Percentiles rank a stretch among this genome's conserved stretches.
phyloP scores from a whole-genome alignment of 2,113 vertebrate genomes.

The Vicugna pacos region DNA sequence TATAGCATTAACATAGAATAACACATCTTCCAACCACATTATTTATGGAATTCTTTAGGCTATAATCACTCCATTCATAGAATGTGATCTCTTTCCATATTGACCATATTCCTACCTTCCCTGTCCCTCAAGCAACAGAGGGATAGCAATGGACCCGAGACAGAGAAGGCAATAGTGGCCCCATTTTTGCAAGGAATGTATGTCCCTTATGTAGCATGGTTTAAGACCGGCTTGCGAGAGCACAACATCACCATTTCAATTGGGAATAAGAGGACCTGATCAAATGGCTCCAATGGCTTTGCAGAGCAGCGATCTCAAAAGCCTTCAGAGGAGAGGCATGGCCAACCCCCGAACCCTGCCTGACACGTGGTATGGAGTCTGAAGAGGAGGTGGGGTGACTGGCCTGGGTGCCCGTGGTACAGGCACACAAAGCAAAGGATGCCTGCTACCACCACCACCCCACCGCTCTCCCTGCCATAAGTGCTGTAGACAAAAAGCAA shows the following conservation, averaged over 20 bases:
- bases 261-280: background rate
- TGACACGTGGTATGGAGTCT: background rate
- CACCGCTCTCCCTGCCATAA: background rate
- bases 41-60: background rate
- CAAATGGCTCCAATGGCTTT: background rate
- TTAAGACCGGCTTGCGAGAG: background rate
- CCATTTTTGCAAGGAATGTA: background rate
- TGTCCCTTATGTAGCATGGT: background rate
- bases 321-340: background rate
- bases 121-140: background rate
- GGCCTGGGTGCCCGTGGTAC: background rate
- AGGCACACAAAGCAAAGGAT: background rate
- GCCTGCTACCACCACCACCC: background rate
- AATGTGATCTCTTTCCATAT: background rate
- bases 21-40: background rate
- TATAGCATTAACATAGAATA: background rate
- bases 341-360: background rate
- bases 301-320: background rate
- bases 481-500: background rate
- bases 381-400: background rate
- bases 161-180: background rate
- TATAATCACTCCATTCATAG: background rate
- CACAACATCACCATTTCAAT: background rate
- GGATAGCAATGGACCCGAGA: background rate
- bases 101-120: background rate